Base-by-base conservation (phyloP, 2,797 vertebrate species). In the Eidolon dupreanum region DNA sequence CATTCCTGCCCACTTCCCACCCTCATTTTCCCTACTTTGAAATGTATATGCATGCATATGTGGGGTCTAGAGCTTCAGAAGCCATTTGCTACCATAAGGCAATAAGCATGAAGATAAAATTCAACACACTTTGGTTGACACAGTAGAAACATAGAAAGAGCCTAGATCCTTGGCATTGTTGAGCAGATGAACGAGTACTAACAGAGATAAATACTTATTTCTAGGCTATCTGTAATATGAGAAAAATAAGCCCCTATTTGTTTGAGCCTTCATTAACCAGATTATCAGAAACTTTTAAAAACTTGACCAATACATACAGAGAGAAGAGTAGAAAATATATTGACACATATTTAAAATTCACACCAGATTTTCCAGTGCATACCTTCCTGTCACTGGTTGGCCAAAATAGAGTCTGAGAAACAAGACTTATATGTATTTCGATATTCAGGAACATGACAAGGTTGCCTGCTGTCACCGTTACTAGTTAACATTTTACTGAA, bases 211-310 rank as follows among this genome's bases (percentile, higher is more conserved):
- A 74, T 5, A n/a, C 82, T 78, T 88, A 66, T 77, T 20, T 66
- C 31, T 65, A 90, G 66, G n/a, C 28, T 71, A 78, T 41, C 38
- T 74, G 28, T 74, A 61, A 73, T 79, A 61, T 38, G 8, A 85
- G 38, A 87, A 91, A 96, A 91, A 90, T 61, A 41, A 84, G 6
- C 5, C 4, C 4, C 16, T 79, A 28, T 68, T 82, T 91, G 5
- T 81, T 65, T 53, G 57, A 65, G 38, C 6, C 55, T 74, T 81
- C 65, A 59, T 55, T 88, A 83, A 33, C 31, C 66, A 94, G 16
- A 55, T 66, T 89, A 95, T 95, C 5, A 90, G 49, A 85, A 68
- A 28, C n/a, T 49, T 57, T 89, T 5, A 71, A 84, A 91, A 90
- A 86, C 22, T 84, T 77, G 36, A 43, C 12, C 16, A 91, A 49